These are phyloP conservation scores for Halcyon badia DNA, from an alignment of 2,797 vertebrate genomes.

Conservation along the genomic window DNA sequence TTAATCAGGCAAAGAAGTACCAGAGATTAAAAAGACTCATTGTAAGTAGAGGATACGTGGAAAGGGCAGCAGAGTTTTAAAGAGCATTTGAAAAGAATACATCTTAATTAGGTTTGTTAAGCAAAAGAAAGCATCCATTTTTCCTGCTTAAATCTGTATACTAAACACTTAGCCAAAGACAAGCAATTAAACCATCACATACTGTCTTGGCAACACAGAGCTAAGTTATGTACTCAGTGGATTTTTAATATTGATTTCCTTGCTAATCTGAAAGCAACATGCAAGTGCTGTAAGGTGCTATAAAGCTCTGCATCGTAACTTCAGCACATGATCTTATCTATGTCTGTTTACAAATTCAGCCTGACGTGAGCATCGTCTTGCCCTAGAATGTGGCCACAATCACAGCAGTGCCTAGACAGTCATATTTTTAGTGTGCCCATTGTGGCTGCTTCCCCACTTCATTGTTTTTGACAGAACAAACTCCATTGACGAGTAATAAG, in stretches of 20 bases:
- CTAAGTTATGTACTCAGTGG: neutral
- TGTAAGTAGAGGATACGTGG: rapidly evolving
- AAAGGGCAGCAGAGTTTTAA: neutral
- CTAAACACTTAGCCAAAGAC: neutral
- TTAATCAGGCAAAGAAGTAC: neutral
- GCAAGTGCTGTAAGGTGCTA: neutral
- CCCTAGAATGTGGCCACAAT: neutral
- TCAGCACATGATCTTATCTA: neutral
- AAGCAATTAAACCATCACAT: neutral
- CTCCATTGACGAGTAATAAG: neutral
- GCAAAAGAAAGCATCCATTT: neutral
- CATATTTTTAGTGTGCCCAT: neutral
- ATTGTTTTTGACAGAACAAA: neutral
- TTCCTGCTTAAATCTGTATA: neutral
- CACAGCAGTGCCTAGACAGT: neutral
- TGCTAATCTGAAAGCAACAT: neutral
- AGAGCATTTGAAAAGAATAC: neutral
- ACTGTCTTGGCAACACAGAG: neutral
- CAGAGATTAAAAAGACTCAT: neutral
- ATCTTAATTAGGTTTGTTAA: neutral
- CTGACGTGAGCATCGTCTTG: neutral
- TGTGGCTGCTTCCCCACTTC: neutral
- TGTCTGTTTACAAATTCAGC: neutral
- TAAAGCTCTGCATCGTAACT: neutral
- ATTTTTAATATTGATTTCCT: neutral